Evolutionary conservation across 2,888 invertebrate genomes (phyloP), one percentile per base, ranked within the genome.

Genomic region (Agonopterix alstromeriana): DNA sequence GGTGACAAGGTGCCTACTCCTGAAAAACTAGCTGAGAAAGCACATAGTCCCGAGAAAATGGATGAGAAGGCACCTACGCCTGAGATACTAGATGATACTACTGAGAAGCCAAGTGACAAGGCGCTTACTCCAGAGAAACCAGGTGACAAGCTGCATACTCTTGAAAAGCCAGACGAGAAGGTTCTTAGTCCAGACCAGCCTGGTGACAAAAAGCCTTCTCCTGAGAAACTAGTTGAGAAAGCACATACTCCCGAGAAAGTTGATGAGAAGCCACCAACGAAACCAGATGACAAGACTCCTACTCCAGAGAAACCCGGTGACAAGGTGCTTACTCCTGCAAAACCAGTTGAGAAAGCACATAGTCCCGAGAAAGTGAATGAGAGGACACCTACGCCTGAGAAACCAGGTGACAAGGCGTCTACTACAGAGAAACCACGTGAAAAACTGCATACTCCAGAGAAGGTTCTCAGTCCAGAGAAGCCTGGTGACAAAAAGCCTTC

Each of bases 401-500:
- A 44, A 5, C 42, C 27, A 27, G 27, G 27, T 27, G 27, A 27
- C 3, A 27, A 51, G 43, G 51, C 5, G 35, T 47, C 45, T 0
- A 55, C 40, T 44, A 38, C 45, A 5, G 27, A 38, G 9, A 8
- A n/a, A 8, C n/a, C 8, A 12, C 10, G 49, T 10, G 4, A 36
- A 36, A 36, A 10, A 38, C 38, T 38, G 7, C 10, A 42, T 7
- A 58, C 50, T 35, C 54, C 48, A n/a, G 48, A 48, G 10, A 49
- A 55, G 42, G n/a, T n/a, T n/a, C n/a, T n/a, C n/a, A n/a, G 5
- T 38, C 38, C 38, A 10, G 38, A 27, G 27, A 27, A 5, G 27
- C 7, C 3, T 12, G 50, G 52, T 11, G 45, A 53, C 1, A 60
- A 56, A 42, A 45, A 44, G 8, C 44, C 54, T 1, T 58, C 54